Conservation (phyloP, 2,113 vertebrate species). For the Crotalus tigris region DNA sequence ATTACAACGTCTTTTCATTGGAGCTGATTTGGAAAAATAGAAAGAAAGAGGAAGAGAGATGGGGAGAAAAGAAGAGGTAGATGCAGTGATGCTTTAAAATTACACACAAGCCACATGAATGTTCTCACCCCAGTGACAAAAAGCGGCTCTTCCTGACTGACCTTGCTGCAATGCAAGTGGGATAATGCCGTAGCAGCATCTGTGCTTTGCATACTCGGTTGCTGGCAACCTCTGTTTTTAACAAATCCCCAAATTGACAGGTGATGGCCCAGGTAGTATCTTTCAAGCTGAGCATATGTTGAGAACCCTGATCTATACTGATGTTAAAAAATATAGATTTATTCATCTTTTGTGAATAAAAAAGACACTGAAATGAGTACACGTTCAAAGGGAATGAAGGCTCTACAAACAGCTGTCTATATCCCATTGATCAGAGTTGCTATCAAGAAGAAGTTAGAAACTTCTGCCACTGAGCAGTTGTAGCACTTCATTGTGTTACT, state of each 20-base stretch:
- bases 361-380: neutral
- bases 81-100: neutral
- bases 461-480: neutral
- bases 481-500: neutral
- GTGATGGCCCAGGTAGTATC: neutral
- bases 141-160: neutral
- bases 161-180: neutral
- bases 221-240: neutral
- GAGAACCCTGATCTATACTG: neutral
- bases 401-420: neutral
- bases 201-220: neutral
- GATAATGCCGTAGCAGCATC: neutral
- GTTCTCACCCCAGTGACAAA: neutral
- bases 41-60: neutral
- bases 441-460: neutral
- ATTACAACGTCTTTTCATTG: constrained; percentile 10
- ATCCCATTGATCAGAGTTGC: neutral
- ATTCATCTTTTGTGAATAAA: neutral
- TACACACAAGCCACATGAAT: neutral
- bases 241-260: neutral
- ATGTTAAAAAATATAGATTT: neutral
- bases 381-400: neutral
- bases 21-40: neutral
- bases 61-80: neutral
- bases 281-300: neutral